Evolutionary conservation across 2,888 invertebrate genomes (phyloP).

Genomic region (Macrosoma leucophasiata): DNA sequence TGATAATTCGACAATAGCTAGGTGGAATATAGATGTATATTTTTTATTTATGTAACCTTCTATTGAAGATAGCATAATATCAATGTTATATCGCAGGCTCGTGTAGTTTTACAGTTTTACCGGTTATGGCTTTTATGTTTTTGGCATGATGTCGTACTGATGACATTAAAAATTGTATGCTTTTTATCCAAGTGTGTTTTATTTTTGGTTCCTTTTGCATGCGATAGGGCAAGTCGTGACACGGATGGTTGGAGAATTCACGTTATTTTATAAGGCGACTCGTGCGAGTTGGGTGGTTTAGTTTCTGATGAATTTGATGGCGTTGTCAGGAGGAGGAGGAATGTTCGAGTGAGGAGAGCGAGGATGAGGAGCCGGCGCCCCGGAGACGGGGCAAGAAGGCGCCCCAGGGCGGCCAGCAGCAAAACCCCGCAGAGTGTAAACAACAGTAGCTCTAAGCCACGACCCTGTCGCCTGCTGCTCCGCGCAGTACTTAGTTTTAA

Average conservation of each 20-base stretch:
- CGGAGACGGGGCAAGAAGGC: conserved; percentile 56
- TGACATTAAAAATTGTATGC: conserved; percentile 74
- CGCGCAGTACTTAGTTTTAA: too few species aligned
- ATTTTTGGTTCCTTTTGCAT: conserved; percentile 62
- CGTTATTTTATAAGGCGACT: conserved; percentile 27
- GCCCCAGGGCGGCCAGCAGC: conserved; percentile 33
- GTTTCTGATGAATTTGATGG: neutral
- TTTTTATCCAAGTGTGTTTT: conserved; percentile 60
- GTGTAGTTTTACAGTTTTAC: conserved; percentile 47
- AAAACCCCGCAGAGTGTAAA: conserved; percentile 81
- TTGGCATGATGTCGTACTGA: conserved; percentile 66
- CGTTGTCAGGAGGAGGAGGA: conserved; percentile 63
- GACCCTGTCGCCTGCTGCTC: neutral
- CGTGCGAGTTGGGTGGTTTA: neutral
- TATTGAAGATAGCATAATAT: conserved; percentile 63
- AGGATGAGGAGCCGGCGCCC: conserved; percentile 68
- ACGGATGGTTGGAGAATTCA: conserved; percentile 69
- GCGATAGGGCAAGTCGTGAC: conserved; percentile 34
- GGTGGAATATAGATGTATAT: conserved; percentile 51
- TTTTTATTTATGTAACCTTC: conserved; percentile 65
- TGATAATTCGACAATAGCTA: conserved; percentile 51
- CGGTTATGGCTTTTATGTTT: conserved; percentile 62
- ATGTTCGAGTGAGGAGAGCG: conserved; percentile 77
- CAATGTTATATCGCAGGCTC: conserved; percentile 45
- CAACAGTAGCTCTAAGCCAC: conserved; percentile 74